Conservation (phyloP, 1,140 invertebrate species). For the Amphibalanus amphitrite region DNA sequence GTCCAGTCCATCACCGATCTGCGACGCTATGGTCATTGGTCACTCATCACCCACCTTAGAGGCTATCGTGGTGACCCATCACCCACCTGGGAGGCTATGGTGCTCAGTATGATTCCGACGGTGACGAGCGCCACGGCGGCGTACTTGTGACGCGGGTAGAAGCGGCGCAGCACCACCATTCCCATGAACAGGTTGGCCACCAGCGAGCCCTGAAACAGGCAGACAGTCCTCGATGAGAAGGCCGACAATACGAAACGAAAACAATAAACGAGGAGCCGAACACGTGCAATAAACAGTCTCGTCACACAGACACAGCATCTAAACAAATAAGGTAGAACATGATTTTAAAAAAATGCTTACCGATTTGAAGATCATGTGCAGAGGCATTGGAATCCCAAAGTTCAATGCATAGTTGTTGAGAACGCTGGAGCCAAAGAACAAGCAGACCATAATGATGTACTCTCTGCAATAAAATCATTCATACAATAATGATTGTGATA, state of each 20-base stretch:
- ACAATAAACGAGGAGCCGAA: no score
- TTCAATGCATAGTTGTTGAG: constrained; percentile 92
- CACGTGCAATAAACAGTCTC: no score
- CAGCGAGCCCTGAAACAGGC: constrained; percentile 57
- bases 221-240: no score
- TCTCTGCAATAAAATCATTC: constrained; percentile 47
- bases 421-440: constrained; percentile 85
- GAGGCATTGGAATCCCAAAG: constrained; percentile 93
- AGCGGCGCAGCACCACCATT: constrained; percentile 72
- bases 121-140: constrained; percentile 84
- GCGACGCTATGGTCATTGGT: no score
- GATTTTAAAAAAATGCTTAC: constrained; percentile 48
- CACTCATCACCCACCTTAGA: not conserved
- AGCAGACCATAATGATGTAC: constrained; percentile 64
- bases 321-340: no score
- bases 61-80: not conserved
- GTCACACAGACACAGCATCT: constrained; percentile 8
- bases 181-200: constrained; percentile 95
- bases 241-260: no score
- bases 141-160: constrained; percentile 72
- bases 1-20: no score
- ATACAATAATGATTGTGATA: no score
- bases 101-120: constrained; percentile 76
- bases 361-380: constrained; percentile 97
- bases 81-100: constrained; percentile 47